phyloP scores from a whole-genome alignment of 1,140 invertebrate genomes.

The Drosophila punjabiensis region DNA sequence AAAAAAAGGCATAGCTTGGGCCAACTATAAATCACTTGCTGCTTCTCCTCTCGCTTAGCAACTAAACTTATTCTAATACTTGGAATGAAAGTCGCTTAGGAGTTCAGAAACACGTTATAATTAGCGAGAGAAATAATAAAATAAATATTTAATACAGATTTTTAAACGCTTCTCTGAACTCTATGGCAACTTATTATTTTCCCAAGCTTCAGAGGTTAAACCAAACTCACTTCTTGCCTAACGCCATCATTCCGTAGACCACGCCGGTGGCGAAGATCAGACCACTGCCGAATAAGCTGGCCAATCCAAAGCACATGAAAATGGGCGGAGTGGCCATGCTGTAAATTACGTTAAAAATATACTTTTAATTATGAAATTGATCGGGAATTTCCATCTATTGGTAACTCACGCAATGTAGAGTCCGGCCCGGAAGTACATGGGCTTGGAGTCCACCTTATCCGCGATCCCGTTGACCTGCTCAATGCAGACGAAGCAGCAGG shows the following conservation, averaged over 20 bases:
- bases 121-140: not conserved
- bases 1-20: slow-evolving; percentile 21
- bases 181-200: not conserved
- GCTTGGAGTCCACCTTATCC: slow-evolving; percentile 92
- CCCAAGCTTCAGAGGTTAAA: not conserved
- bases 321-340: slow-evolving; percentile 92
- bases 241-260: slow-evolving; percentile 96
- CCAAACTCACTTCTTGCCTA: slow-evolving; percentile 94
- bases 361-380: not conserved
- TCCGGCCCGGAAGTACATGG: slow-evolving; percentile 96
- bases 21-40: slow-evolving; percentile 19
- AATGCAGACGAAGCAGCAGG: slow-evolving; percentile 97
- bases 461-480: slow-evolving; percentile 95
- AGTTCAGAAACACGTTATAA: not conserved
- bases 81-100: not conserved
- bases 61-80: slow-evolving; percentile 6
- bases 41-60: slow-evolving; percentile 16
- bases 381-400: not conserved
- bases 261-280: slow-evolving; percentile 95
- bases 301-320: slow-evolving; percentile 91
- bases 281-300: slow-evolving; percentile 94
- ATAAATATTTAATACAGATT: not conserved
- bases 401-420: slow-evolving; percentile 93
- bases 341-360: slow-evolving; percentile 63
- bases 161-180: not conserved